Evolutionary conservation across 2,113 vertebrate genomes (phyloP), one percentile per base, ranked within the genome.

Genomic region (Takifugu bimaculatus): DNA sequence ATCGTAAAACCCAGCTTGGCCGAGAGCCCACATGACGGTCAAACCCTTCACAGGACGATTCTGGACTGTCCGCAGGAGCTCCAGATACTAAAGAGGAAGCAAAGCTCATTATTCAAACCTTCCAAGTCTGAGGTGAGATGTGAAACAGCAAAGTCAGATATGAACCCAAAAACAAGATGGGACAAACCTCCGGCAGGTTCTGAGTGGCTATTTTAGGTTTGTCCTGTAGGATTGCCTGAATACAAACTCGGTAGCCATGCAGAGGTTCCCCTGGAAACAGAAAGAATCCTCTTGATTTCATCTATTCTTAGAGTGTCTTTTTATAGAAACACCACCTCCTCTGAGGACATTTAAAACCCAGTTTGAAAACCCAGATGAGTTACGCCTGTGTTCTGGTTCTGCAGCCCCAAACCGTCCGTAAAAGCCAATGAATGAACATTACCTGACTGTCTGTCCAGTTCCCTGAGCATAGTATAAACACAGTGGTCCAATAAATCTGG

Each of bases 401-500:
- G 11, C 13, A 45, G 9, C 43, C 4, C 44, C n/a, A n/a, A 20
- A 50, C n/a, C n/a, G 4, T 7, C 4, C 48, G 2, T 9, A 9
- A 4, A 25, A 42, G 6, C 26, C 13, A 10, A 57, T 42, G 26
- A 35, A 14, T 6, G 14, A 13, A 6, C 26, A 9, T 45, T 80
- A 91, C 96, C 94, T 60, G 92, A 64, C 9, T 88, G 83, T 66
- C 91, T 95, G 80, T 99, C 94, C 89, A 95, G 83, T 77, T 97
- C 94, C 72, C 93, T 91, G 59, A 98, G 89, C 95, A 99, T 99
- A 3, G 90, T 93, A 61, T 92, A 93, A 49, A 99, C 68, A 57
- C 96, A 98, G 87, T 98, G 92, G 80, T 98, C 94, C 0, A 98
- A 94, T 83, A 98, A 93, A 54, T 94, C 92, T 59, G 94, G 92